These are phyloP conservation scores for Rana temporaria DNA, from an alignment of 2,113 vertebrate species.

Conservation along the genomic window DNA sequence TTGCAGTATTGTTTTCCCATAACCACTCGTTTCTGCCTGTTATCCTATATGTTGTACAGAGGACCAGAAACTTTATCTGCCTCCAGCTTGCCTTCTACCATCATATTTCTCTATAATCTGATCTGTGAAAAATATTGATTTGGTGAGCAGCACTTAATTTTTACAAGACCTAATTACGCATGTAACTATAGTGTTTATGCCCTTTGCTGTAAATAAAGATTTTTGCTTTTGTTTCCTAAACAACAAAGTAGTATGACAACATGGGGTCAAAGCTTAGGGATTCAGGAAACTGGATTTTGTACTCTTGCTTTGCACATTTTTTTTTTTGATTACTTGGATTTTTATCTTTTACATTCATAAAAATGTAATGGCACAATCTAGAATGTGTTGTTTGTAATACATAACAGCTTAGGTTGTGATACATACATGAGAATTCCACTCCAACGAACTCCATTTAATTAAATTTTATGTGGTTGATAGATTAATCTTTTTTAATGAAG, in stretches of 20 bases:
- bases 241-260: not conserved
- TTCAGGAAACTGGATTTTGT: no score
- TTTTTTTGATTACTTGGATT: no score
- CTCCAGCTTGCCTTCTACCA: constrained; percentile 25
- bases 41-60: constrained; percentile 56
- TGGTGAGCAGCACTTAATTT: constrained; percentile 37
- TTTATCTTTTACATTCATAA: no score
- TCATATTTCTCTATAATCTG: constrained; percentile 49
- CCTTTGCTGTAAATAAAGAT: constrained; percentile 21
- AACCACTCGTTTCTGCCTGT: constrained; percentile 52
- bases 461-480: no score
- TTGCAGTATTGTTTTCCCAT: constrained; percentile 55
- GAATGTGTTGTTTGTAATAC: no score
- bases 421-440: no score
- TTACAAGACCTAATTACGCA: constrained; percentile 47
- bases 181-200: not conserved
- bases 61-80: constrained; percentile 48
- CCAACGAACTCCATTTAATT: no score
- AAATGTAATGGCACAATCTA: no score
- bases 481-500: no score
- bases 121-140: constrained; percentile 56
- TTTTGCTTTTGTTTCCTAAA: not conserved
- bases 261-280: not conserved
- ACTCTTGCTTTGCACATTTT: no score
- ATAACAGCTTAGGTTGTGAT: no score